Evolutionary conservation across 2,888 invertebrate genomes (phyloP).

Genomic region (Microplitis manilae): DNA sequence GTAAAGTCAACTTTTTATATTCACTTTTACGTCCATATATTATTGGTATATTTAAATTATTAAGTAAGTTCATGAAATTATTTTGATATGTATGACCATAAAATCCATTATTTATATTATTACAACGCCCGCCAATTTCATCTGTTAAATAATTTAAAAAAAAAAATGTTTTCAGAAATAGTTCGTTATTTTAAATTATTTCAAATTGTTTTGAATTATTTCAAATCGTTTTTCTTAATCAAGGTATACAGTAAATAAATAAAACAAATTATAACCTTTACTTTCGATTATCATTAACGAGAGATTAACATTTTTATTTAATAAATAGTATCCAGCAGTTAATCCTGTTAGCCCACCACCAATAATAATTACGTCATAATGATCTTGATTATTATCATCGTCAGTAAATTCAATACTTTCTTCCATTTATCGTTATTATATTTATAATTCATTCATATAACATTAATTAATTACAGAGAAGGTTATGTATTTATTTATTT

Average conservation of each 20-base stretch:
- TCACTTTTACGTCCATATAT: conserved; percentile 7
- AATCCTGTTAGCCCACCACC: conserved; percentile 62
- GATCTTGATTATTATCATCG: conserved; percentile 47
- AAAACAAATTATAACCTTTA: conserved; percentile 49
- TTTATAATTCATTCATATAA: too few species aligned
- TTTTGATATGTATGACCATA: conserved; percentile 52
- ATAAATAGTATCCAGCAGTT: conserved; percentile 57
- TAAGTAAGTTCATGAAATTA: conserved; percentile 47
- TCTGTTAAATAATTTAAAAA: conserved; percentile 42
- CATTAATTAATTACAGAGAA: too few species aligned
- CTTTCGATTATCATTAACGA: conserved; percentile 57
- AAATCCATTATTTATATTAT: conserved; percentile 48
- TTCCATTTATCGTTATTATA: not conserved
- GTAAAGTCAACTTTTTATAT: conserved; percentile 42
- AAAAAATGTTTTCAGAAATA: too few species aligned
- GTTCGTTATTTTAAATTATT: too few species aligned
- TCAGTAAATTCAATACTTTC: conserved; percentile 9
- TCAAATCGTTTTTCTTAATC: too few species aligned
- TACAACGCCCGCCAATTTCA: conserved; percentile 49
- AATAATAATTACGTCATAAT: conserved; percentile 60
- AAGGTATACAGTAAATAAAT: not conserved
- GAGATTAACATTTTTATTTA: conserved; percentile 54
- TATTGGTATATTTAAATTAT: conserved; percentile 47
- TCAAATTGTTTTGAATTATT: too few species aligned
- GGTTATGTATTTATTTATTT: too few species aligned